Evolutionary conservation across 1,140 invertebrate species (phyloP).

Genomic region (Elysia chlorotica): DNA sequence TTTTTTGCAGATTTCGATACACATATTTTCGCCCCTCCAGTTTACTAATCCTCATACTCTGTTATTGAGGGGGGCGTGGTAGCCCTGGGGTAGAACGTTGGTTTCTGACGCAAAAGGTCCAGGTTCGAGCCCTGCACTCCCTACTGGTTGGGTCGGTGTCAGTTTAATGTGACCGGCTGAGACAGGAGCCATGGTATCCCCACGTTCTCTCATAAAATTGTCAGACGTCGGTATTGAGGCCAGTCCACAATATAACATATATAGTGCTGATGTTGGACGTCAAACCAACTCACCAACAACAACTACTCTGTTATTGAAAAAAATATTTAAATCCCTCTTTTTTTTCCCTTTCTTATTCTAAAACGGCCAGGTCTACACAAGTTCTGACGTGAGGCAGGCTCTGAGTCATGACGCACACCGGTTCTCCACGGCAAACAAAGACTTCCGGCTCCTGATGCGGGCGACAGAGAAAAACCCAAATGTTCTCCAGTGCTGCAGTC

Average conservation of each 20-base stretch:
- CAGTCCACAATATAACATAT: too few relatives aligned
- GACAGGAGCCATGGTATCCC: too few relatives aligned
- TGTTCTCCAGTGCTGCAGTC: conserved; percentile 60
- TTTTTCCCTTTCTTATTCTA: neutral
- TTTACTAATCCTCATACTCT: too few relatives aligned
- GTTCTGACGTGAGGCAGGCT: conserved; percentile 50
- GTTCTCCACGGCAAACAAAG: conserved; percentile 55
- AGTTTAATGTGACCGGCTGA: too few relatives aligned
- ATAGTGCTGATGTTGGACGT: too few relatives aligned
- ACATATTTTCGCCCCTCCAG: too few relatives aligned
- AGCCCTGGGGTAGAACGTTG: too few relatives aligned
- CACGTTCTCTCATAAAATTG: neutral
- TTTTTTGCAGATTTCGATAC: too few relatives aligned
- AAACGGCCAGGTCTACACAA: conserved; percentile 47
- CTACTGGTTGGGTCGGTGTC: too few relatives aligned
- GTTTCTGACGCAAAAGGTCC: too few relatives aligned
- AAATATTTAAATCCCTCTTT: neutral
- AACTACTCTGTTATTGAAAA: neutral
- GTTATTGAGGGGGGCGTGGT: too few relatives aligned
- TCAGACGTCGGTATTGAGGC: neutral
- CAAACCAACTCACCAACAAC: neutral
- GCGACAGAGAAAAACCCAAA: conserved; percentile 62
- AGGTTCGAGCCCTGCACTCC: too few relatives aligned
- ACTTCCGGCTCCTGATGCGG: conserved; percentile 59
- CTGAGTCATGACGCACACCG: conserved; percentile 55